These are phyloP conservation scores for Scomberomorus guttatus DNA, from an alignment of 2,797 vertebrate species.

Conservation along the genomic window DNA sequence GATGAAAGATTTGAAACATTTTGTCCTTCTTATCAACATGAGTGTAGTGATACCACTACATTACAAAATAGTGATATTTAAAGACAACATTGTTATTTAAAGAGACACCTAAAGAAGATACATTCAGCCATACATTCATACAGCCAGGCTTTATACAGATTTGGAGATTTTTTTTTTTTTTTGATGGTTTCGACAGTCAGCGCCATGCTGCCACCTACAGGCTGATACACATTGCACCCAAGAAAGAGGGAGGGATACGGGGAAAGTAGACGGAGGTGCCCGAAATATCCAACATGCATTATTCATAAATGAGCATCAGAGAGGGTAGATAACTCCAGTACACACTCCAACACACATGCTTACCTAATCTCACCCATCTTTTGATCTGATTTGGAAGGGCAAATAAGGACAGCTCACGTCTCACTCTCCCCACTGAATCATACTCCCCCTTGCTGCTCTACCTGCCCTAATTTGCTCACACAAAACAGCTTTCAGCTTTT, in stretches of 20 bases:
- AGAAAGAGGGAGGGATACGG: conserved; percentile 49
- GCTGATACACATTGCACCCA: conserved; percentile 37
- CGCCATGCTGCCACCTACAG: conserved; percentile 83
- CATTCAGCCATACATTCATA: too few relatives aligned
- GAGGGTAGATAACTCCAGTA: conserved; percentile 65
- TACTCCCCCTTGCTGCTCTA: conserved; percentile 5
- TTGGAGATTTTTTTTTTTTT: conserved; percentile 19
- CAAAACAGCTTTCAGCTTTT: conserved; percentile 25
- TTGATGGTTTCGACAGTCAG: conserved; percentile 40
- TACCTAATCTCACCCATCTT: conserved; percentile 57
- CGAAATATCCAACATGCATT: conserved; percentile 80
- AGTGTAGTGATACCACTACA: neutral
- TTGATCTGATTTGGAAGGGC: conserved; percentile 65
- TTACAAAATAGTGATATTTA: conserved; percentile 1
- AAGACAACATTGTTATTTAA: neutral
- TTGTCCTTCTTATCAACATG: neutral
- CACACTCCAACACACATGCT: conserved; percentile 40
- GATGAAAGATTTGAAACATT: neutral
- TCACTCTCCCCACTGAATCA: conserved; percentile 20
- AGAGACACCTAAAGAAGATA: neutral
- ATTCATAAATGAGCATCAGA: conserved; percentile 78
- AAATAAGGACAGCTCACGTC: conserved; percentile 65
- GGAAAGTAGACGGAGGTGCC: conserved; percentile 59
- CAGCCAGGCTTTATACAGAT: conserved; percentile 16
- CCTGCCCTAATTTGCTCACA: conserved; percentile 48